Evolutionary conservation across 2,797 vertebrate species (phyloP).

Genomic region (Neostethus bicornis): DNA sequence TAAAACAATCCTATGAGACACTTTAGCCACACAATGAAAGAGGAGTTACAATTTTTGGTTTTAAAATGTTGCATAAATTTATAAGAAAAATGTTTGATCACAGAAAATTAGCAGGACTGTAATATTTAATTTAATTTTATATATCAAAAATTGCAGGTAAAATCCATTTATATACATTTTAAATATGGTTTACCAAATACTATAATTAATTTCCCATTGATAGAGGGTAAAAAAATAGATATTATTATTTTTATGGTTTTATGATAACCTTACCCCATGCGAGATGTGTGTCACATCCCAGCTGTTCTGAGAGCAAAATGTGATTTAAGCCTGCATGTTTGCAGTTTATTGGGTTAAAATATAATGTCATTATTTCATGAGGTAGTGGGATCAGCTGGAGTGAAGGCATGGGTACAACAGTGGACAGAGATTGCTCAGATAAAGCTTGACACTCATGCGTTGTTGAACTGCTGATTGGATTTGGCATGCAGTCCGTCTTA

Average conservation of each 20-base stretch:
- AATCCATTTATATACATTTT: too few relatives aligned
- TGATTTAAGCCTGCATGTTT: conserved; percentile 51
- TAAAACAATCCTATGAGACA: too few relatives aligned
- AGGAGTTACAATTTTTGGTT: too few relatives aligned
- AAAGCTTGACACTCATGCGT: conserved; percentile 24
- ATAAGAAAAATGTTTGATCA: too few relatives aligned
- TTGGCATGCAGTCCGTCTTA: conserved; percentile 29
- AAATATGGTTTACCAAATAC: background rate
- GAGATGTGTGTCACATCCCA: conserved; percentile 33
- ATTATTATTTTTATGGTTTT: conserved; percentile 15
- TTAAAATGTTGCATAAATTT: too few relatives aligned
- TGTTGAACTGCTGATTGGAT: conserved; percentile 49
- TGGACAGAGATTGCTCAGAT: conserved; percentile 18
- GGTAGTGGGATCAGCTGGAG: conserved; percentile 63
- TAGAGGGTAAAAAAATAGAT: conserved; percentile 7
- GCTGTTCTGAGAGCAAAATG: conserved; percentile 49
- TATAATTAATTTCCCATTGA: background rate
- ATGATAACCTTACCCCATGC: conserved; percentile 8
- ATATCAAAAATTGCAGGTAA: too few relatives aligned
- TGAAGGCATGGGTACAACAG: conserved; percentile 34
- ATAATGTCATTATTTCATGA: conserved; percentile 60
- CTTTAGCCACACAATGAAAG: too few relatives aligned
- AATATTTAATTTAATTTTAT: too few relatives aligned
- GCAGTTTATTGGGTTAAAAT: conserved; percentile 51
- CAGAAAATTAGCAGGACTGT: too few relatives aligned